Conservation (phyloP, 2,797 vertebrate species). For the Xyrichtys novacula region DNA sequence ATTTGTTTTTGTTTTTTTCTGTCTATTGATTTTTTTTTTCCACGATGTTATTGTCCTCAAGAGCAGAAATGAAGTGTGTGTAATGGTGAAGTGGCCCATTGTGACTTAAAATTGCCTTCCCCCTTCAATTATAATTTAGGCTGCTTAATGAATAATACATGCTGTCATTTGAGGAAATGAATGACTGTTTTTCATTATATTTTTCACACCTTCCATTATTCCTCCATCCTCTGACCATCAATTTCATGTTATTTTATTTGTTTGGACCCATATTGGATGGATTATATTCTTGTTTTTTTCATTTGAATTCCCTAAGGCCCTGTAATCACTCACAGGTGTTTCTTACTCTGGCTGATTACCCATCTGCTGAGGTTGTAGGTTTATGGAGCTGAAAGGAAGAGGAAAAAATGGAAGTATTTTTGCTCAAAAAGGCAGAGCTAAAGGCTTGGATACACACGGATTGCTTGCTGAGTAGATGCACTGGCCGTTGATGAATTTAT, state of each 20-base stretch:
- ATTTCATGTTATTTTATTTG: neutral
- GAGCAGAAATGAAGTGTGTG: constrained; percentile 10
- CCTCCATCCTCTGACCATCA: neutral
- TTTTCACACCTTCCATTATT: neutral
- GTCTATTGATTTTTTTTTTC: neutral
- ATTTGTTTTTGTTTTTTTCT: neutral
- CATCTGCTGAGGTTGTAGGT: neutral
- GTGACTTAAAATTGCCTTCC: neutral
- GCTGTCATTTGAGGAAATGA: neutral
- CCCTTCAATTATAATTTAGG: neutral
- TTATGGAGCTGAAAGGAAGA: neutral
- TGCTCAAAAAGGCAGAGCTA: neutral
- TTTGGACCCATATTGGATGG: neutral
- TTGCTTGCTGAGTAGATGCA: neutral
- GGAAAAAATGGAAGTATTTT: neutral
- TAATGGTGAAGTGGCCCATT: neutral
- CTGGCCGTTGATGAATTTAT: neutral
- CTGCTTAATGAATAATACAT: constrained; percentile 9
- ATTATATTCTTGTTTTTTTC: neutral
- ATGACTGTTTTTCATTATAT: neutral
- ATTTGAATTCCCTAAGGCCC: neutral
- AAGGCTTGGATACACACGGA: neutral
- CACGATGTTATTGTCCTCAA: neutral
- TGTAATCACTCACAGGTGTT: neutral
- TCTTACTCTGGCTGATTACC: neutral